These are phyloP conservation scores for Galaxias olidus DNA, from an alignment of 2,797 vertebrate species.

Conservation along the genomic window DNA sequence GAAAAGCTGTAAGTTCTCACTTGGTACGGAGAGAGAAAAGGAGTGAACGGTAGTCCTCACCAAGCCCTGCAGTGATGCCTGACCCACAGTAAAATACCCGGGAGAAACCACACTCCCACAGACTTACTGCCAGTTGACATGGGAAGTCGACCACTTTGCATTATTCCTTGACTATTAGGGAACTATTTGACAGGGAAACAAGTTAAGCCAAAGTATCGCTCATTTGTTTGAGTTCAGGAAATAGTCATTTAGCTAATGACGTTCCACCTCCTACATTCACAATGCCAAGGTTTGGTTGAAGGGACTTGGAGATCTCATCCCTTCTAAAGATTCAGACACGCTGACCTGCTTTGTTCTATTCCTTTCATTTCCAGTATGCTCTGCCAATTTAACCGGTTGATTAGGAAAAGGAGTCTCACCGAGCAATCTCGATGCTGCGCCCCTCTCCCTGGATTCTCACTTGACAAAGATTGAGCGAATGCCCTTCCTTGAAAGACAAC, in stretches of 20 bases:
- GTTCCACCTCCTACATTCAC: too few species aligned
- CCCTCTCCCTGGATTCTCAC: conserved; percentile 60
- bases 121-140: not conserved
- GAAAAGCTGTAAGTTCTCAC: conserved; percentile 18
- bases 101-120: not conserved
- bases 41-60: not conserved
- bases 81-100: not conserved
- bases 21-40: not conserved
- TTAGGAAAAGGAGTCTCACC: conserved; percentile 65
- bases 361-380: conserved; percentile 57
- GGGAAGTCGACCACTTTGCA: too few species aligned
- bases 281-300: too few species aligned
- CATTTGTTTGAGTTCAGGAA: too few species aligned
- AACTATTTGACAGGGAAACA: too few species aligned
- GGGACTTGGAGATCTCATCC: conserved; percentile 27
- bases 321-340: conserved; percentile 24
- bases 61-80: not conserved
- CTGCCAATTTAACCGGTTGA: conserved; percentile 61
- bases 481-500: conserved; percentile 72
- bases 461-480: conserved; percentile 68
- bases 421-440: conserved; percentile 38
- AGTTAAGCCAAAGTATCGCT: too few species aligned
- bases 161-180: too few species aligned
- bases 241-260: too few species aligned
- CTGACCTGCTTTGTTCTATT: conserved; percentile 54